phyloP scores from a whole-genome alignment of 2,113 vertebrate species.

The Elanoides forficatus region DNA sequence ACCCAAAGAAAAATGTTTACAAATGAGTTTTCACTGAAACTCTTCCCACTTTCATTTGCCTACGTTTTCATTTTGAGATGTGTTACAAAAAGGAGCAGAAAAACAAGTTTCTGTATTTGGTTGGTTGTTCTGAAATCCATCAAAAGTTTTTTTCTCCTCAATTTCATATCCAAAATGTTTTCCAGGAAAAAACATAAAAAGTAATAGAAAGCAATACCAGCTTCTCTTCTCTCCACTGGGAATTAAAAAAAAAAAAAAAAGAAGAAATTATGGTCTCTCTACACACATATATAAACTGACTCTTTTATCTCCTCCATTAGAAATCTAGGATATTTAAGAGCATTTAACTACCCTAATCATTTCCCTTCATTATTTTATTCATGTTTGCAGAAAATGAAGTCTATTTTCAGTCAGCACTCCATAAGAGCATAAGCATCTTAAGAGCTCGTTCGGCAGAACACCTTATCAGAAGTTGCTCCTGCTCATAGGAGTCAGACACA shows the following conservation, averaged over 20 bases:
- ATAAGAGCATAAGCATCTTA: background rate
- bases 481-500: fast-evolving
- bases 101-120: background rate
- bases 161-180: background rate
- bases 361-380: background rate
- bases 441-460: background rate
- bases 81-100: background rate
- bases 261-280: background rate
- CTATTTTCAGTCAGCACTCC: background rate
- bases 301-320: background rate
- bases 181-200: background rate
- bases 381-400: background rate
- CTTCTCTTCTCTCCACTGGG: background rate
- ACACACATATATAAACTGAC: background rate
- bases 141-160: background rate
- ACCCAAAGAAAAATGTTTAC: background rate
- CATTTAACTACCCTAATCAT: background rate
- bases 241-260: background rate
- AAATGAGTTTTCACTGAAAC: background rate
- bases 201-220: background rate
- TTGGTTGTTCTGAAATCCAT: background rate
- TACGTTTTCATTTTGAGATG: background rate
- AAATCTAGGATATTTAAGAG: background rate
- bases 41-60: background rate
- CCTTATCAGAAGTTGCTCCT: background rate